phyloP scores from a whole-genome alignment of 2,797 vertebrate species.

The Sylvia borin region DNA sequence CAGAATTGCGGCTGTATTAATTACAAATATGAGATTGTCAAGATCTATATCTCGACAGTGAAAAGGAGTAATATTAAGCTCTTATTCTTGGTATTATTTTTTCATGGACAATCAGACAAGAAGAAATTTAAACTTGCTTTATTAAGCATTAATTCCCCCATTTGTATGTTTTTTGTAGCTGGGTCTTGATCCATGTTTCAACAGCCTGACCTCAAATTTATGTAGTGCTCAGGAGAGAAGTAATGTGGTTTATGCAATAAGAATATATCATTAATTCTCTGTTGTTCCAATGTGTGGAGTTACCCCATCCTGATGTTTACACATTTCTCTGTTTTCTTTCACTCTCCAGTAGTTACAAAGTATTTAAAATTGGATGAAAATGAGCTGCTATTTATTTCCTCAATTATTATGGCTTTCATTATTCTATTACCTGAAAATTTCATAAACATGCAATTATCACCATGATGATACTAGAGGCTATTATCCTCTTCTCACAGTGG shows the following conservation, averaged over 20 bases:
- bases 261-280: background rate
- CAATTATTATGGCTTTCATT: background rate
- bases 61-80: background rate
- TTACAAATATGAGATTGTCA: background rate
- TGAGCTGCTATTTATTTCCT: background rate
- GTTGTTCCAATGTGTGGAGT: background rate
- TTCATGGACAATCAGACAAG: background rate
- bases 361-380: slow-evolving; percentile 10
- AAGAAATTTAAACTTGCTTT: background rate
- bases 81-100: background rate
- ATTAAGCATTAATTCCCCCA: background rate
- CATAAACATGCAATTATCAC: background rate
- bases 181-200: background rate
- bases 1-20: background rate
- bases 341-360: background rate
- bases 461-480: background rate
- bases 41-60: background rate
- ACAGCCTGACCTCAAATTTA: background rate
- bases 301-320: background rate
- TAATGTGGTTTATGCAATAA: background rate
- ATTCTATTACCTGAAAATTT: background rate
- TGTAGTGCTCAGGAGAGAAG: background rate
- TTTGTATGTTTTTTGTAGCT: background rate
- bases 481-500: background rate
- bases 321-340: background rate